These are phyloP conservation scores for Pelobates fuscus DNA, from an alignment of 2,113 vertebrate genomes.

Conservation along the genomic window DNA sequence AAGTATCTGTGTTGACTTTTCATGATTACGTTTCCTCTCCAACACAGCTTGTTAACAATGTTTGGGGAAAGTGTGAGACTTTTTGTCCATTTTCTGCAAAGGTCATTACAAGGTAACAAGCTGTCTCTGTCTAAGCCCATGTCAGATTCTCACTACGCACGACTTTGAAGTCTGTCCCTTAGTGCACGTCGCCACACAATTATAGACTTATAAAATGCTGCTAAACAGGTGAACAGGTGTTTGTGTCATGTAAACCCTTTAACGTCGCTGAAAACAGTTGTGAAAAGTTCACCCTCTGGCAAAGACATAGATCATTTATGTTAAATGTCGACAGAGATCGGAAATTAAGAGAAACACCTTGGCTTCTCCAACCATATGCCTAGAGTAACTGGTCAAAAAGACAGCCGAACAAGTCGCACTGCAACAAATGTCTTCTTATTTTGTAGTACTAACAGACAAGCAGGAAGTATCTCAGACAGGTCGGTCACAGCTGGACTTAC, in stretches of 20 bases:
- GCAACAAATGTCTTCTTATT: not conserved
- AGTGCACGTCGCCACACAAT: conserved; percentile 19
- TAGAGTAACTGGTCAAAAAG: not conserved
- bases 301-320: conserved; percentile 22
- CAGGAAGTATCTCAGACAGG: conserved; percentile 31
- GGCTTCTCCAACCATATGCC: not conserved
- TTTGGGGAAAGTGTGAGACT: not conserved
- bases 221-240: conserved; percentile 41
- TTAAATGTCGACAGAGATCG: not conserved
- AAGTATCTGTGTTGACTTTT: no score
- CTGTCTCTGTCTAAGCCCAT: not conserved
- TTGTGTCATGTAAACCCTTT: not conserved
- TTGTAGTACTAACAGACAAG: conserved; percentile 12
- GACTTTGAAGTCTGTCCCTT: conserved; percentile 27
- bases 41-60: not conserved
- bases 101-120: conserved; percentile 26
- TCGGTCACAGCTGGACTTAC: conserved; percentile 23
- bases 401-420: not conserved
- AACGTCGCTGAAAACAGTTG: conserved; percentile 5
- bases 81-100: conserved; percentile 14
- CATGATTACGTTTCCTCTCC: not conserved
- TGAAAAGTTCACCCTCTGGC: conserved; percentile 6
- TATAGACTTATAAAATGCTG: conserved; percentile 32
- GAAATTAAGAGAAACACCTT: not conserved
- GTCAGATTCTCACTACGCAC: not conserved